These are phyloP conservation scores for Halcyon badia DNA, from an alignment of 2,797 vertebrate genomes.

Conservation along the genomic window DNA sequence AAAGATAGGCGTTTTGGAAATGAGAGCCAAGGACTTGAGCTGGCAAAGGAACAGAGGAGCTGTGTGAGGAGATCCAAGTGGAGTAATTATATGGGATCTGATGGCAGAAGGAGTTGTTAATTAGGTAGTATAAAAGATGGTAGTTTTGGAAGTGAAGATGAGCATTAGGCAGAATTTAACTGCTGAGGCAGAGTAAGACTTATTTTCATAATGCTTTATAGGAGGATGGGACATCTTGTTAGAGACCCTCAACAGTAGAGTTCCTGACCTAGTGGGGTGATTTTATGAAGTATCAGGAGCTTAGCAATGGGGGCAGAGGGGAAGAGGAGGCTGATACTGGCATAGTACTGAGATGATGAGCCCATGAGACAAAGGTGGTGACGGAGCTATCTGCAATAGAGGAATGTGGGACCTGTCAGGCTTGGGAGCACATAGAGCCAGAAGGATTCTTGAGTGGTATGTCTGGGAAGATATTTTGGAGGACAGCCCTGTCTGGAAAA, in stretches of 20 bases:
- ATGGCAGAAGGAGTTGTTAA: conserved; percentile 52
- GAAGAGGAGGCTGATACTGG: neutral
- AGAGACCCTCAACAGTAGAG: neutral
- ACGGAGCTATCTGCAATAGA: neutral
- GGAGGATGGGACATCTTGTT: neutral
- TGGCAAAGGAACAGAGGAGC: conserved; percentile 45
- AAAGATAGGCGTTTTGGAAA: conserved; percentile 37
- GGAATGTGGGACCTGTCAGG: neutral
- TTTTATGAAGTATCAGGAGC: neutral
- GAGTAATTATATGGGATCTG: conserved; percentile 52
- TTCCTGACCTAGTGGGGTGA: neutral
- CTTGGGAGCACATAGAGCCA: neutral
- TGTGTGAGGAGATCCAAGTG: neutral
- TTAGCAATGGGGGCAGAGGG: neutral
- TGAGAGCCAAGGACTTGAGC: conserved; percentile 19
- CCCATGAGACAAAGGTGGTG: neutral
- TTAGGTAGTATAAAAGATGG: conserved; percentile 16
- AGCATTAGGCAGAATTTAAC: neutral
- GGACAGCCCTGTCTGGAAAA: neutral
- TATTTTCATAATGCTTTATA: neutral
- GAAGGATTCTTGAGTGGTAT: neutral
- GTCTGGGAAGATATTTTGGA: neutral
- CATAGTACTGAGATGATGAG: neutral
- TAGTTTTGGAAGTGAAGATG: conserved; percentile 21
- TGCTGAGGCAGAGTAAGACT: neutral